Base-by-base conservation (phyloP, 2,888 invertebrate species). In the Mythimna lalbum region DNA sequence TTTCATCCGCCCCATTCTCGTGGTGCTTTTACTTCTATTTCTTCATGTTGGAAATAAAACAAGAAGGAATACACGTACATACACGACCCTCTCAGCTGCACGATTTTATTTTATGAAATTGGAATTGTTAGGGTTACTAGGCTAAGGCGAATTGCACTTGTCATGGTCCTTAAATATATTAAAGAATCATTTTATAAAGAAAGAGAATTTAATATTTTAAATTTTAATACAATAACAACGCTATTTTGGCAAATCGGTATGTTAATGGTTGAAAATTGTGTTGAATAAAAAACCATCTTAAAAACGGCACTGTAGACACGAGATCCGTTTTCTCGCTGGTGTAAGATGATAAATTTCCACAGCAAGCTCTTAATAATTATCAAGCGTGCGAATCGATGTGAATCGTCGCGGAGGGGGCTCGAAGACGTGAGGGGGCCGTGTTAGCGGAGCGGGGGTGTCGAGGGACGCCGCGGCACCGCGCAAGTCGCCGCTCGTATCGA, bases 401-500 rank as follows among this genome's bases (percentile, higher is more conserved):
- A 91, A 91, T 86, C 88, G 90, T 88, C 87, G 89, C 80, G 86
- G 90, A 88, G 92, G 91, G 90, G 88, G 84, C 79, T 81, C 80
- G 75, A 88, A 89, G 90, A 90, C 90, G 91, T 82, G 90, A 86
- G 90, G 89, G 87, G 89, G 83, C 76, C 70, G 76, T 79, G 83
- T 82, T 83, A 71, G 86, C 76, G 88, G 88, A 55, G 92, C 87
- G 91, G 91, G 90, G 77, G 90, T 60, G 87, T 76, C 80, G 90
- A 86, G 91, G 90, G 90, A 87, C 88, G 91, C 89, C 89, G 84
- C 91, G 91, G 90, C 84, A 93, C 87, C 92, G 95, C 95, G 95
- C 95, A 95, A 94, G 93, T 95, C 95, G 93, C 87, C 90, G 89
- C 85, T 89, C 88, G 93, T 95, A 95, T 95, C 95, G 95, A 95